A percentile compares a stretch with the other conserved stretches of the same genome.
These are phyloP conservation scores for Vidua chalybeata DNA, from an alignment of 2,113 vertebrate species.

Conservation along the genomic window DNA sequence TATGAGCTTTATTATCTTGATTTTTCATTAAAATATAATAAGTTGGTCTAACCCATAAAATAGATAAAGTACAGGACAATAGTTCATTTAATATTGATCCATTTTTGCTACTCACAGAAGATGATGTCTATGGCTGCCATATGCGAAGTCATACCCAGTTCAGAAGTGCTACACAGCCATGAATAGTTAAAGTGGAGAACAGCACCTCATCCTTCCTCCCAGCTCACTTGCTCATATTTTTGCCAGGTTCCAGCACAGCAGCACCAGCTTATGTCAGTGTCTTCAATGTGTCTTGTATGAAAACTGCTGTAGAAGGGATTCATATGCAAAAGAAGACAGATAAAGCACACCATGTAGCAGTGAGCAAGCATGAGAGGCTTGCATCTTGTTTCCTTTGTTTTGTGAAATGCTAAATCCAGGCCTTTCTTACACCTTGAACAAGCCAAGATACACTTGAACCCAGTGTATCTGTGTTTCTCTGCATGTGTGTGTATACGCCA, in stretches of 20 bases:
- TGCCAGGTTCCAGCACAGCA: background rate
- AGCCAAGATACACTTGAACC: background rate
- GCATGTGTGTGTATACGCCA: accelerated
- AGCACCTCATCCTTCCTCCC: accelerated
- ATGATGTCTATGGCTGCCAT: accelerated
- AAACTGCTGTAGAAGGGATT: background rate
- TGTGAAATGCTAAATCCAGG: background rate
- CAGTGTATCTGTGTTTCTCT: background rate
- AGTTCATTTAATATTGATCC: constrained; percentile 29
- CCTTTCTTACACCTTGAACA: background rate
- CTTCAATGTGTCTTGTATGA: background rate
- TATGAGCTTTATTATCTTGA: constrained; percentile 44
- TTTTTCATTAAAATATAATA: constrained; percentile 50
- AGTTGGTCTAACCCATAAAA: constrained; percentile 1
- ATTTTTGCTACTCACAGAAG: background rate
- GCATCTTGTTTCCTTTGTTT: background rate
- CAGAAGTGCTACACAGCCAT: background rate
- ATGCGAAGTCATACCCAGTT: background rate
- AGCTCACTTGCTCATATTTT: background rate
- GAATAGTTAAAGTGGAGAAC: background rate
- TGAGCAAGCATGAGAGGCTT: background rate
- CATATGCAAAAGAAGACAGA: background rate
- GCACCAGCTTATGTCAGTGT: background rate
- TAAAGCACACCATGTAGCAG: background rate
- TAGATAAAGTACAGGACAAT: background rate